Evolutionary conservation across 2,113 vertebrate genomes (phyloP), one percentile per base, ranked within the genome.

Genomic region (Perca flavescens): DNA sequence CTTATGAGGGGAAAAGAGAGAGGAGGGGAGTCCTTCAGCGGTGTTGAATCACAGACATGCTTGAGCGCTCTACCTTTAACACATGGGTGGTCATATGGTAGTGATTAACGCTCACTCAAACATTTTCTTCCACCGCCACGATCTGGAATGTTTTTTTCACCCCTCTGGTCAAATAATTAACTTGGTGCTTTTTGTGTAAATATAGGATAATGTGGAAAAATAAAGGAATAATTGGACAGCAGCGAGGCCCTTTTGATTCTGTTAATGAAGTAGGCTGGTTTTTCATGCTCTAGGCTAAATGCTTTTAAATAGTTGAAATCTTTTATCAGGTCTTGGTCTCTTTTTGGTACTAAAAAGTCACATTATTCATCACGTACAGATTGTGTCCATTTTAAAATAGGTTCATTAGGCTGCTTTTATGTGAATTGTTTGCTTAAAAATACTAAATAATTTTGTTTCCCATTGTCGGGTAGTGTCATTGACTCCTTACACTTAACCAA

Each of bases 61-160:
- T 92, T 93, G 88, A 94, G 90, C 77, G 89, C 91, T 94, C 86
- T 93, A 91, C 91, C 92, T 93, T 93, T 93, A 93, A 92, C 91
- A 93, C 93, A 94, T 93, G 92, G 94, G 93, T 94, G 93, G 93
- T 93, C 94, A 94, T 94, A 94, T 94, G 94, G 91, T 92, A 88
- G 94, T 93, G 94, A 94, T 94, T 94, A 94, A 91, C 82, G 86
- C 87, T 91, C 88, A 74, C 84, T 92, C 92, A 75, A 91, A 93
- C 90, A 88, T 93, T 93, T 90, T 91, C 87, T 89, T 87, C 80
- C 88, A 80, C 90, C 53, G 60, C 86, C 68, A 81, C 61, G 43
- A 93, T 91, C 66, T 83, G 86, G 89, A 93, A 92, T 90, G 89
- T 88, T 93, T 93, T 92, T 92, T 90, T 91, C 90, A 87, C 90